Evolutionary conservation across 2,113 vertebrate genomes (phyloP), one percentile per base, ranked within the genome.

Genomic region (Argyrosomus japonicus): DNA sequence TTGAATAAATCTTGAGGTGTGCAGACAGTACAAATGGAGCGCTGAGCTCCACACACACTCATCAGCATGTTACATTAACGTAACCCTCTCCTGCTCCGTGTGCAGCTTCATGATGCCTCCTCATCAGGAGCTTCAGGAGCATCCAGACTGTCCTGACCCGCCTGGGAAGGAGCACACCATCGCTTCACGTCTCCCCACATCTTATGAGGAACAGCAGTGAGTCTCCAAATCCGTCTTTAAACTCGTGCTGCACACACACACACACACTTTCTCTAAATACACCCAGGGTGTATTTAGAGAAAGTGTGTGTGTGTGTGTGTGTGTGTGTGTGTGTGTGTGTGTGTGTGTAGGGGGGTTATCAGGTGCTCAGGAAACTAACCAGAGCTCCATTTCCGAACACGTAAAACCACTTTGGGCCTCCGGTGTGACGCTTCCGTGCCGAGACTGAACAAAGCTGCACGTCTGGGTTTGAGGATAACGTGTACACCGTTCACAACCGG

Each of bases 351-450:
- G 71, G 73, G 75, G 79, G 85, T 88, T 92, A 93, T 92, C 92
- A 87, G 89, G 91, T 90, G 92, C 80, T 83, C 45, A 69, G 62
- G 85, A 91, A 83, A 89, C 80, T 83, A 86, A 84, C 53, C 90
- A 93, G 90, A 83, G 70, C 87, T 74, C 64, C 50, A 56, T 56
- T 68, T 85, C 67, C 5, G 11, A 82, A 77, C 29, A 48, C 0
- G 6, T 71, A 71, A 40, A 79, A 78, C 50, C 36, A 21, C 74
- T 47, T 36, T 9, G 21, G 64, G 68, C 17, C 25, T 74, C n/a
- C 47, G 32, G 48, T 47, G 11, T 61, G 80, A 83, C 5, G 45
- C 53, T 51, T 48, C 57, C 47, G 68, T 53, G 63, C 56, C 19
- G 50, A 81, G 57, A 27, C 45, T 5, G 50, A 77, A 43, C 58